A percentile compares a stretch with the other conserved stretches of the same genome.
Conservation (phyloP, 2,888 invertebrate species). For the Laothoe populi region DNA sequence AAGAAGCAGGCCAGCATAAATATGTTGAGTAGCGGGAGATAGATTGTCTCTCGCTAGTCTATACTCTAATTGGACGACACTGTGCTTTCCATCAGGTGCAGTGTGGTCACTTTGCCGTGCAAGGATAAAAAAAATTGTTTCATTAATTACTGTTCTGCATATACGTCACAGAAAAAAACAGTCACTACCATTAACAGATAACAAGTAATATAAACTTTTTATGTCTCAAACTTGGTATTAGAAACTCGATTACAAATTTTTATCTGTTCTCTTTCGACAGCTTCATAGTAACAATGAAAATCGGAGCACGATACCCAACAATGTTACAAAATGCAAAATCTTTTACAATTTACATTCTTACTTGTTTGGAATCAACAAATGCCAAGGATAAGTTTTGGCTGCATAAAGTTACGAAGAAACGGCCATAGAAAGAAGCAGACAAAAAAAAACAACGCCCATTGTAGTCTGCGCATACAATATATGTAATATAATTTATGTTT, state of each 20-base stretch:
- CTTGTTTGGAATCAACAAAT: conserved; percentile 15
- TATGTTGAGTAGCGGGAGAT: no score
- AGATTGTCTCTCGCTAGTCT: no score
- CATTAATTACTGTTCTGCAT: no score
- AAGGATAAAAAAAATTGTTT: no score
- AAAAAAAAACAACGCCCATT: conserved; percentile 9
- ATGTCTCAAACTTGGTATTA: neutral
- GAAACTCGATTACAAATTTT: conserved; percentile 8
- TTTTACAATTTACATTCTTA: neutral
- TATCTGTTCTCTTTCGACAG: no score
- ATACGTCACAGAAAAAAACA: no score
- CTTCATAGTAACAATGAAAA: neutral
- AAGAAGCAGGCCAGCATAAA: no score
- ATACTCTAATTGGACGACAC: no score
- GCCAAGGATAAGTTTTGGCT: neutral
- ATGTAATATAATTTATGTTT: conserved; percentile 5
- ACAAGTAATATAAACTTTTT: no score
- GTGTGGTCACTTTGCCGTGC: no score
- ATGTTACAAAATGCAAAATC: neutral
- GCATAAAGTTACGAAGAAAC: conserved; percentile 5
- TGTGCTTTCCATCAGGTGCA: no score
- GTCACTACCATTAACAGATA: no score
- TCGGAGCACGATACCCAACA: neutral
- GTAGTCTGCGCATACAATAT: neutral
- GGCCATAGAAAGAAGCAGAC: neutral